Evolutionary conservation across 1,140 invertebrate genomes (phyloP), one percentile per base, ranked within the genome.

Genomic region (Lanistes nyassanus): DNA sequence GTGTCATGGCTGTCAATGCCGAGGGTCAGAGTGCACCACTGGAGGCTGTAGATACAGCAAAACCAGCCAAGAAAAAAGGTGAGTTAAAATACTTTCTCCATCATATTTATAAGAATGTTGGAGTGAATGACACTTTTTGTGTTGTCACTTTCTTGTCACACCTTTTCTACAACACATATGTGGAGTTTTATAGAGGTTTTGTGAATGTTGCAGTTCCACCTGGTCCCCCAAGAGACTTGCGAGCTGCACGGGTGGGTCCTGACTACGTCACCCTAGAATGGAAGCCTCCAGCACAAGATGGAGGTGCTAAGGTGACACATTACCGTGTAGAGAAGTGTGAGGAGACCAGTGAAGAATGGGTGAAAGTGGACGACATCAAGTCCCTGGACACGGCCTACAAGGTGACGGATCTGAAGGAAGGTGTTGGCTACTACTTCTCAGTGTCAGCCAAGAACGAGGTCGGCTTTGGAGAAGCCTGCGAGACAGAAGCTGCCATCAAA

Each of bases 371-470:
- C 39, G 79, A 82, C 66, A 47, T 84, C 71, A 78, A 82, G 58
- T 70, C 80, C 60, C 68, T 79, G 37, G 82, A 85, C 39, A 76
- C 79, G 11, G 75, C 77, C 23, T 94, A 97, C 80, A 98, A 93
- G 74, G 97, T 99, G 85, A 95, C 96, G 71, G 94, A 96, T 79
- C 96, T 99, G 26, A 93, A 94, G 72, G 95, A 97, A 66, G 78
- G 76, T 73, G 96, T 98, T 85, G 96, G 98, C 88, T 99, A 99
- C 84, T 92, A 97, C 81, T 99, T 99, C 92, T 92, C 97, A 76
- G 93, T 99, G 4, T 95, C 96, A 92, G 98, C 98, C 23, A 96
- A 95, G 34, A 99, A 99, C 89, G 96, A 98, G 65, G 98, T 98
- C 84, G 98, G 98, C 31, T 95, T 96, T 89, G 96, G 97, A 83